A percentile compares a stretch with the other conserved stretches of the same genome.
Evolutionary conservation across 2,113 vertebrate genomes (phyloP).

Genomic region (Entelurus aequoreus): DNA sequence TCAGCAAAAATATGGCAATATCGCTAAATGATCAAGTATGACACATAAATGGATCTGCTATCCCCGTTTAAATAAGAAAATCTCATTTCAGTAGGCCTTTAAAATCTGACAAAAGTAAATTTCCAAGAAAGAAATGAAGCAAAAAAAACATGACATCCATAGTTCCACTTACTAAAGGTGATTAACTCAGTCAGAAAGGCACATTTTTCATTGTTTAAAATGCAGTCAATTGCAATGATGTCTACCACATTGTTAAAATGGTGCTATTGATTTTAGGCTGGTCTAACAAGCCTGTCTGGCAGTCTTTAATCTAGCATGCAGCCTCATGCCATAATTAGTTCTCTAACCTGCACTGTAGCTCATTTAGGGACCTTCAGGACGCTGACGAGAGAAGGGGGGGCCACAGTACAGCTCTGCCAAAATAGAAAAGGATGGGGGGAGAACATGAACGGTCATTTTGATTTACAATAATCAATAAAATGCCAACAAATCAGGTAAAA

Average conservation of each 20-base stretch:
- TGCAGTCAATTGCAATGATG: not conserved
- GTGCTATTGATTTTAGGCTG: conserved; percentile 44
- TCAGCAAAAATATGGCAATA: no score
- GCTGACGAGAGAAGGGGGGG: conserved; percentile 3
- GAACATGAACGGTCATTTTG: no score
- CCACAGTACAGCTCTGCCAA: not conserved
- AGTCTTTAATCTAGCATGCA: conserved; percentile 49
- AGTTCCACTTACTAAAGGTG: no score
- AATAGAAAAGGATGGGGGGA: no score
- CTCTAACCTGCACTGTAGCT: conserved; percentile 47
- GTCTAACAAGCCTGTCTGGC: conserved; percentile 40
- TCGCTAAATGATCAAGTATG: no score
- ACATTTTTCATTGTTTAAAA: no score
- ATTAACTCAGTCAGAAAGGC: no score
- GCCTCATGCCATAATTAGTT: conserved; percentile 44
- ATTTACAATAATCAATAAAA: no score
- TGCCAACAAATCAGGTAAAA: no score
- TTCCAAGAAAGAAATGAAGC: not conserved
- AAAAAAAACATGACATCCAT: not conserved
- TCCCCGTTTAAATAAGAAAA: no score
- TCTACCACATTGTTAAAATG: not conserved
- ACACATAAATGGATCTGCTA: no score
- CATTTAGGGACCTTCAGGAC: conserved; percentile 28
- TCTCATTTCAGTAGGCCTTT: no score
- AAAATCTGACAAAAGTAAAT: not conserved